These are phyloP conservation scores for Drusus annulatus DNA, from an alignment of 1,140 invertebrate genomes.

Conservation along the genomic window DNA sequence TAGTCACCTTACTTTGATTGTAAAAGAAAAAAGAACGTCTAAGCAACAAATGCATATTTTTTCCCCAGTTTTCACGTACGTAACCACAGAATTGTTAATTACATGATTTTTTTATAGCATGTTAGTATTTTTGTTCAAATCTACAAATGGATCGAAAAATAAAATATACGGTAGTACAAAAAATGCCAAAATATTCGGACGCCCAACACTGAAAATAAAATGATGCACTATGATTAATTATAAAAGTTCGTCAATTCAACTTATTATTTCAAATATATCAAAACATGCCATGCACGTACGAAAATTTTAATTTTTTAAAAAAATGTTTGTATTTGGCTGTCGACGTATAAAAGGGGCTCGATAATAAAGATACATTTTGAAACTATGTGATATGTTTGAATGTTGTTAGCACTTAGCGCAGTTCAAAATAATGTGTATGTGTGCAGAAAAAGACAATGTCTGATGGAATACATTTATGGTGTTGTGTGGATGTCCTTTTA, in stretches of 20 bases:
- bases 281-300: constrained; percentile 52
- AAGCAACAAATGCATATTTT: not conserved
- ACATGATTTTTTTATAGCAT: not conserved
- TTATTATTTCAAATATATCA: constrained; percentile 36
- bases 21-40: too few relatives aligned
- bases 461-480: too few relatives aligned
- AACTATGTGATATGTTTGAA: too few relatives aligned
- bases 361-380: too few relatives aligned
- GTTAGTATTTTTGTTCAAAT: constrained; percentile 3
- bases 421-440: too few relatives aligned
- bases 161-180: constrained; percentile 22
- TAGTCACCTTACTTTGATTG: too few relatives aligned
- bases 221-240: constrained; percentile 39
- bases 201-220: constrained; percentile 44
- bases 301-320: constrained; percentile 9
- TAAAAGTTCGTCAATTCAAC: constrained; percentile 43
- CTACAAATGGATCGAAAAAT: constrained; percentile 24
- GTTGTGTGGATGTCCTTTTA: too few relatives aligned
- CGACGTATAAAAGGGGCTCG: too few relatives aligned
- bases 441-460: too few relatives aligned
- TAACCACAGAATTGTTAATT: constrained; percentile 2
- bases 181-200: constrained; percentile 32
- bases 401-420: too few relatives aligned
- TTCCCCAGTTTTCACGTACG: constrained; percentile 15
- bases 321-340: constrained; percentile 20